Evolutionary conservation across 2,888 invertebrate species (phyloP).

Genomic region (Melanostoma scalare): DNA sequence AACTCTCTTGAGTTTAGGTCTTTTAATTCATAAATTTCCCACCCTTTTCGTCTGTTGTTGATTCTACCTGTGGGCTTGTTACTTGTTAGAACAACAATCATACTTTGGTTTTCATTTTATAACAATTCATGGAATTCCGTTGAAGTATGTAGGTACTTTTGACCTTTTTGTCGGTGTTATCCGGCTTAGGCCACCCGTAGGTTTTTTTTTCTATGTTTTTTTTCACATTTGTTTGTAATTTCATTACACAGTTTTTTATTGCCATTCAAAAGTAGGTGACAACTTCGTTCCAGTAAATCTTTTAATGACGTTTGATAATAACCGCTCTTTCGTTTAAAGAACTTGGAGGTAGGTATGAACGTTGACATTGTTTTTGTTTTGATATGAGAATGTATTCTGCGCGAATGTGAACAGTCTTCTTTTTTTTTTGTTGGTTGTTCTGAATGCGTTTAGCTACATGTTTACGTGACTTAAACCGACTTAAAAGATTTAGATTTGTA

Average conservation of each 20-base stretch:
- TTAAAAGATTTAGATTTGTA: no score
- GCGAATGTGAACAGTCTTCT: no score
- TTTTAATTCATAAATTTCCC: constrained; percentile 29
- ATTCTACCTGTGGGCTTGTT: neutral
- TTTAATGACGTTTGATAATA: constrained; percentile 35
- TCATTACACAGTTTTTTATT: constrained; percentile 33
- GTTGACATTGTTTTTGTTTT: no score
- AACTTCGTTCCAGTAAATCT: constrained; percentile 47
- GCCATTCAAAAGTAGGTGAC: constrained; percentile 37
- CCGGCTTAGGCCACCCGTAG: constrained; percentile 52
- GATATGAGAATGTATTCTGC: no score
- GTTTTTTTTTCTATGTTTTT: neutral
- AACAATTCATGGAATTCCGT: constrained; percentile 33
- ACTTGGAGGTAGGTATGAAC: neutral
- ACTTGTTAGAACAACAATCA: neutral
- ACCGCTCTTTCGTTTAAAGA: neutral
- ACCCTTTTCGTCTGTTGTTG: constrained; percentile 11
- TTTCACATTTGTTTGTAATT: constrained; percentile 16
- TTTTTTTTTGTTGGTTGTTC: no score
- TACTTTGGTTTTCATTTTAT: constrained; percentile 3
- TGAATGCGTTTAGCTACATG: no score
- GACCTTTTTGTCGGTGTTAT: constrained; percentile 47
- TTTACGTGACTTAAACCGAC: no score
- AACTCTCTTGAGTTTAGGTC: constrained; percentile 4
- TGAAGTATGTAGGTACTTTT: constrained; percentile 18